Evolutionary conservation across 2,797 vertebrate genomes (phyloP).

Genomic region (Xiphophorus birchmanni): DNA sequence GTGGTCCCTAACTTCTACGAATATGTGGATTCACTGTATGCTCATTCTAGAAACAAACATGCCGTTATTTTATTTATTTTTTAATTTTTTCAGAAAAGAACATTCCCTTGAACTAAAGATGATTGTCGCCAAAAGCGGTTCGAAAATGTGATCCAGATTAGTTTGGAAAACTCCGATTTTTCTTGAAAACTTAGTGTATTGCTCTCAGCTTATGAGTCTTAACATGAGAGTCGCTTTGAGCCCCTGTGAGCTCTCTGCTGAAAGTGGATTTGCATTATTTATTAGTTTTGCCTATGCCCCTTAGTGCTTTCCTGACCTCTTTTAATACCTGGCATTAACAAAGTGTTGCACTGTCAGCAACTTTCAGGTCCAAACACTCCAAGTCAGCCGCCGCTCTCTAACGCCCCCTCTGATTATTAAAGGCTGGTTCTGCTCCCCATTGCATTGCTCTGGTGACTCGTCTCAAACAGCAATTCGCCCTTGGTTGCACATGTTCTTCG

Average conservation of each 20-base stretch:
- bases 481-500: slow-evolving; percentile 3
- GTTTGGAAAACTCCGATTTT: not conserved
- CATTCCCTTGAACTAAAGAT: not conserved
- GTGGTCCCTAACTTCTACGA: too few species aligned
- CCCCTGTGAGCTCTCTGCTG: slow-evolving; percentile 61
- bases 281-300: slow-evolving; percentile 64
- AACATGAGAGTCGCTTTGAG: slow-evolving; percentile 46
- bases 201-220: slow-evolving; percentile 30
- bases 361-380: slow-evolving; percentile 25
- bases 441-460: slow-evolving; percentile 15
- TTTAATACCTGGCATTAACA: slow-evolving; percentile 65
- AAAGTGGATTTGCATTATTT: slow-evolving; percentile 75
- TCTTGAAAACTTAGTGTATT: not conserved
- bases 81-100: not conserved
- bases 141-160: not conserved
- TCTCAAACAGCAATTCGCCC: not conserved
- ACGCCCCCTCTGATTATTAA: slow-evolving; percentile 23
- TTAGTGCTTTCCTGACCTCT: slow-evolving; percentile 60
- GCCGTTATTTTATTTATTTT: not conserved
- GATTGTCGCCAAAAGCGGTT: not conserved
- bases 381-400: slow-evolving; percentile 18
- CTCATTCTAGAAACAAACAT: not conserved
- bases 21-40: not conserved
- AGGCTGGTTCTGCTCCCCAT: slow-evolving; percentile 4
- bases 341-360: slow-evolving; percentile 36